Evolutionary conservation across 2,888 invertebrate genomes (phyloP).

Genomic region (Papilio gigon): DNA sequence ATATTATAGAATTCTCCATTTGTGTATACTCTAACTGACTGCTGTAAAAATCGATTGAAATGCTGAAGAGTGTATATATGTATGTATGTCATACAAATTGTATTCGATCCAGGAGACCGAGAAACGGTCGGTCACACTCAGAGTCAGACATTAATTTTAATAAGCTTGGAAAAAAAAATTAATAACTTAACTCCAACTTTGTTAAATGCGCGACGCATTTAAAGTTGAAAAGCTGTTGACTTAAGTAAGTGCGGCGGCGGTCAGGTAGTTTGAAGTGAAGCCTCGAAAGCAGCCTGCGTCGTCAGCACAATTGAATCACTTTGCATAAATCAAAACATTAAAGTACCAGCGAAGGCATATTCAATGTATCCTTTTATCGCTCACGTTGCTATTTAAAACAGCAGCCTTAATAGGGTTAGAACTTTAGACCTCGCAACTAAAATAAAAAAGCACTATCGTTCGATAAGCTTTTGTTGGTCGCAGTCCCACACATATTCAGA

Average conservation of each 20-base stretch:
- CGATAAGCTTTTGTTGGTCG: no score
- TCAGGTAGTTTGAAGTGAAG: conserved; percentile 33
- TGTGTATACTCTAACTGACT: no score
- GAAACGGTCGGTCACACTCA: no score
- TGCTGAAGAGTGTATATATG: no score
- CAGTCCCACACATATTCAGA: no score
- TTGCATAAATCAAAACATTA: conserved; percentile 37
- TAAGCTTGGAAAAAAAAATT: not conserved
- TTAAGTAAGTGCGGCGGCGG: conserved; percentile 33
- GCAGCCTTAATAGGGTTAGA: not conserved
- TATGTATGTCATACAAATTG: no score
- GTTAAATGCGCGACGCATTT: conserved; percentile 33
- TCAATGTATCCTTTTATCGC: not conserved
- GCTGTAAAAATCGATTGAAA: no score
- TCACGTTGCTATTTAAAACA: not conserved
- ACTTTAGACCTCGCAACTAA: no score
- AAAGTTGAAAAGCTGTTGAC: conserved; percentile 35
- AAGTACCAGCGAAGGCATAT: conserved; percentile 7
- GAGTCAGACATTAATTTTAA: no score
- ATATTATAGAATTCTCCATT: no score
- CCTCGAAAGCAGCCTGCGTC: conserved; percentile 17
- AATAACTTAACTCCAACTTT: not conserved
- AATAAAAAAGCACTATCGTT: no score
- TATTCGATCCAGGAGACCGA: no score
- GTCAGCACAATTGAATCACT: conserved; percentile 38